Base-by-base conservation (phyloP, 35 echinoderm and acorn worm genomes). In the Eucidaris tribuloides region DNA sequence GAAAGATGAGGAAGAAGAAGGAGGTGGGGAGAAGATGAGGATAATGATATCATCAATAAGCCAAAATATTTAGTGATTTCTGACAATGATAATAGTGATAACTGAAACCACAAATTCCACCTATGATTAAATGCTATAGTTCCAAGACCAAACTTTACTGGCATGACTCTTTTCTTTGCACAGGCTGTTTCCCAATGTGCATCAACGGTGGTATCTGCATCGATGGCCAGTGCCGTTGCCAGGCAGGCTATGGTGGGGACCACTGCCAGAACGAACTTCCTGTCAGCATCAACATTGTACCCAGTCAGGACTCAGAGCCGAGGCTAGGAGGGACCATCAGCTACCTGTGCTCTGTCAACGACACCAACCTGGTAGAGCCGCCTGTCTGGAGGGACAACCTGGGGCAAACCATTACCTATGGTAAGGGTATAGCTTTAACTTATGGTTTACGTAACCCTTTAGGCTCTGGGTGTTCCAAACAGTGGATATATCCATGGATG, bases 121-220 rank as follows among this genome's bases (percentile, higher is more conserved):
- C n/a, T n/a, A n/a, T n/a, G n/a, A n/a, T n/a, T n/a, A n/a, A n/a
- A n/a, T n/a, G n/a, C n/a, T n/a, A n/a, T n/a, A n/a, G n/a, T n/a
- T n/a, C n/a, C n/a, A n/a, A n/a, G n/a, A n/a, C n/a, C n/a, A n/a
- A n/a, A n/a, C n/a, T n/a, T n/a, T n/a, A n/a, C n/a, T n/a, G n/a
- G n/a, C n/a, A n/a, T n/a, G n/a, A n/a, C n/a, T n/a, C n/a, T n/a
- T n/a, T 40, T 44, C 40, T 44, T 40, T 44, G 0, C 31, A 42
- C 25, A 99, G 89, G 87, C 42, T 99, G 94, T 68, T 34, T 63
- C 49, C 94, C 94, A 19, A 55, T 79, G 7, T 97, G 96, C 62
- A 77, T 84, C 5, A 89, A 90, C 65, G 83, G 91, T 18, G 96
- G 96, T 2, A 66, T 87, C 30, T 99, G 96, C 55, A 32, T 89